A percentile compares a stretch with the other conserved stretches of the same genome.
phyloP scores from a whole-genome alignment of 1,140 invertebrate species.

The Eriocheir sinensis region DNA sequence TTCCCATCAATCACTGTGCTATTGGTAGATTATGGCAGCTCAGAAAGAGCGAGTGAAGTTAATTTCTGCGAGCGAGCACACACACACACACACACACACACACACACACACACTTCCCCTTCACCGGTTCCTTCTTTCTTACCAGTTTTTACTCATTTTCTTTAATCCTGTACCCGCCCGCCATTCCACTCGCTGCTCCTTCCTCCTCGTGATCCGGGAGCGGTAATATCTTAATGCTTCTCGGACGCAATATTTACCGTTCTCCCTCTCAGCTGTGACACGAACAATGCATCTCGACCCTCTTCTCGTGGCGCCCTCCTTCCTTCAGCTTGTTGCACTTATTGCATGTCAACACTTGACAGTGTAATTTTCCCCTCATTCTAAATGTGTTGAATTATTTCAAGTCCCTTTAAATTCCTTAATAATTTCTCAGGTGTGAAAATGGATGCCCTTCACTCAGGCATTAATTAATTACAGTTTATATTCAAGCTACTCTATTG shows the following conservation, averaged over 20 bases:
- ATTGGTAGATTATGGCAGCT: no score
- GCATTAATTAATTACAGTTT: no score
- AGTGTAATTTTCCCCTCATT: not conserved
- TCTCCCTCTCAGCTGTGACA: conserved; percentile 20
- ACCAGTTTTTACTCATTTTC: no score
- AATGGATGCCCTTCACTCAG: not conserved
- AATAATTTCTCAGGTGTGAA: not conserved
- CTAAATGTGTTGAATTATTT: not conserved
- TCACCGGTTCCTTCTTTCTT: not conserved
- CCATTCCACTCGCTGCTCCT: not conserved
- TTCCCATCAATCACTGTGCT: no score
- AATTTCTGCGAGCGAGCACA: no score
- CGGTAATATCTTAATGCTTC: not conserved
- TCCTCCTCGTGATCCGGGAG: not conserved
- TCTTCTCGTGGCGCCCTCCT: not conserved
- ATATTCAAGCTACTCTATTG: no score
- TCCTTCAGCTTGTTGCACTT: not conserved
- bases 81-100: no score
- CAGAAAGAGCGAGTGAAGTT: no score
- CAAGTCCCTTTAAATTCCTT: not conserved
- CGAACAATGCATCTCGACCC: not conserved
- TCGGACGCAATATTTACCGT: not conserved
- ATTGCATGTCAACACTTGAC: conserved; percentile 23
- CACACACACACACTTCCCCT: not conserved
- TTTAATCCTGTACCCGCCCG: not conserved